Conservation (phyloP, 1,140 invertebrate species). For the Leucophenga varia region DNA sequence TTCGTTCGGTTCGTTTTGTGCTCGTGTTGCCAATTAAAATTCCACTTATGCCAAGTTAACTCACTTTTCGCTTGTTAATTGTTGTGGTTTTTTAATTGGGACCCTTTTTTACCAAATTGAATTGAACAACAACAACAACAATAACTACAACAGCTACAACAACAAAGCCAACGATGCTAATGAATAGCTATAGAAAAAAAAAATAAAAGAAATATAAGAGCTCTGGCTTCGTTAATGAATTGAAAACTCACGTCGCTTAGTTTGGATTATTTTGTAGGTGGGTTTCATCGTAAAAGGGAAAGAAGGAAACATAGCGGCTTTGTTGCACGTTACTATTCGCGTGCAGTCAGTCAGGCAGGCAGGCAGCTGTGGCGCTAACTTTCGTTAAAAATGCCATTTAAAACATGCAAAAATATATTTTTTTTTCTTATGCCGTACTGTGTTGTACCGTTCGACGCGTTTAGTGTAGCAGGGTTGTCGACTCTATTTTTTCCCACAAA, state of each 20-base stretch:
- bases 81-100: conserved; percentile 56
- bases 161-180: conserved; percentile 7
- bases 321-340: no score
- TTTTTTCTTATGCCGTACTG: no score
- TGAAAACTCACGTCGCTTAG: conserved; percentile 8
- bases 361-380: no score
- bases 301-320: no score
- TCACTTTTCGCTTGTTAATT: conserved; percentile 54
- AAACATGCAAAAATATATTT: no score
- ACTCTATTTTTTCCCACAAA: no score
- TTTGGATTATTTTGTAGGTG: not conserved
- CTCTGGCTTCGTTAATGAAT: conserved; percentile 8
- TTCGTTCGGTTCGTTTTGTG: not conserved
- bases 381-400: no score
- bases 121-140: conserved; percentile 41
- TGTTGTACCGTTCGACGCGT: no score
- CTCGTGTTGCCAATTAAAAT: conserved; percentile 56
- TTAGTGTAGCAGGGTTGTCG: no score
- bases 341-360: no score
- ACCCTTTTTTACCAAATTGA: conserved; percentile 50
- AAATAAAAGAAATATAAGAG: not conserved
- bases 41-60: conserved; percentile 56
- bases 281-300: not conserved
- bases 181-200: conserved; percentile 26
- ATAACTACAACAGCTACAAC: conserved; percentile 18